Conservation (phyloP, 2,113 vertebrate species). For the Perca fluviatilis region DNA sequence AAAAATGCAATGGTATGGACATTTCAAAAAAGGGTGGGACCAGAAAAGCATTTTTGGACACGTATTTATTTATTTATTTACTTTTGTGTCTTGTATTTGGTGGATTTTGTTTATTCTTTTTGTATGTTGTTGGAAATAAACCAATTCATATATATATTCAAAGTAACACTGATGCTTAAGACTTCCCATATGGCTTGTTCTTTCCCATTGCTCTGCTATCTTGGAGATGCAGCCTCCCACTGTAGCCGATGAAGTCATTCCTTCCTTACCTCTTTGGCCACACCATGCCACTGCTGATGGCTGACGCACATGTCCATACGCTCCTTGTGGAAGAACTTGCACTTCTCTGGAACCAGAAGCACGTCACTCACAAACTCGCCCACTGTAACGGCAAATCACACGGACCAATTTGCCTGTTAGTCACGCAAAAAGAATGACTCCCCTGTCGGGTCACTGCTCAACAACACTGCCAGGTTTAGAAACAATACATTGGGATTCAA, state of each 20-base stretch:
- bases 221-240: conserved; percentile 20
- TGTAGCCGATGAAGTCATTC: conserved; percentile 6
- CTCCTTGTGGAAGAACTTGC: conserved; percentile 97
- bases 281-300: conserved; percentile 93
- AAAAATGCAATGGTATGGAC: too few species aligned
- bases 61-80: too few species aligned
- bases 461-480: conserved; percentile 11
- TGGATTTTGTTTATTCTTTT: too few species aligned
- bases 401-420: conserved; percentile 34
- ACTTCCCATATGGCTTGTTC: not conserved
- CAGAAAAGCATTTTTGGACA: too few species aligned
- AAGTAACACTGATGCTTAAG: not conserved
- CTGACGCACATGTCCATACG: conserved; percentile 93
- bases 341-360: conserved; percentile 95
- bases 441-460: conserved; percentile 13
- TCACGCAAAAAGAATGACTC: conserved; percentile 13
- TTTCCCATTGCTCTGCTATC: conserved; percentile 13
- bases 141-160: too few species aligned
- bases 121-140: too few species aligned
- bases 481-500: conserved; percentile 38
- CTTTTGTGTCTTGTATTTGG: too few species aligned
- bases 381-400: conserved; percentile 84
- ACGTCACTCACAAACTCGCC: conserved; percentile 97
- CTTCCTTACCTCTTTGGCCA: conserved; percentile 92
- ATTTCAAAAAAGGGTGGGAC: too few species aligned